Conservation (phyloP, 1,140 invertebrate genomes). For the Apis laboriosa region DNA sequence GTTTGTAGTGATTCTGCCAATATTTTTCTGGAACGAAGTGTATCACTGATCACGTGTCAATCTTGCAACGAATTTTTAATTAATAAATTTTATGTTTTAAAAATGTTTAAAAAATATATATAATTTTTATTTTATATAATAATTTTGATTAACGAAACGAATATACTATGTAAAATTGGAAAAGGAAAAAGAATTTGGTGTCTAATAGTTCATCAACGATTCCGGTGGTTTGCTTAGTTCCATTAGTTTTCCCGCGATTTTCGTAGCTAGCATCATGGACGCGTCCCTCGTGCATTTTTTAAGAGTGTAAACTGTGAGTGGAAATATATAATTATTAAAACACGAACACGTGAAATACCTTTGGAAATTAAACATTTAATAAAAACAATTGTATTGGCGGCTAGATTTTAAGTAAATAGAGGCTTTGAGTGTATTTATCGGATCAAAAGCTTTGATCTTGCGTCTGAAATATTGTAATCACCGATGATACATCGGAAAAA, state of each 20-base stretch:
- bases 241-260: constrained; percentile 30
- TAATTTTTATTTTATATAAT: no score
- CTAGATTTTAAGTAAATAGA: constrained; percentile 5
- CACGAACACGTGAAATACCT: neutral
- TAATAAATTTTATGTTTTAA: no score
- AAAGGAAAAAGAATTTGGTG: neutral
- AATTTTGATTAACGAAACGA: neutral
- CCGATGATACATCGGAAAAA: neutral
- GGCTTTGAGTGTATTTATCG: neutral
- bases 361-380: neutral
- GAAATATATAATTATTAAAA: neutral
- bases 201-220: neutral
- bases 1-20: neutral
- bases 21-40: neutral
- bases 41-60: neutral
- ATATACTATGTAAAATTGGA: neutral
- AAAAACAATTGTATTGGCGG: neutral
- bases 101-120: neutral
- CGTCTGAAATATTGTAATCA: neutral
- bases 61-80: neutral
- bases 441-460: neutral
- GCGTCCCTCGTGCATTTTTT: neutral
- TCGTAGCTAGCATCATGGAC: neutral
- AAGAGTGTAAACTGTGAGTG: neutral
- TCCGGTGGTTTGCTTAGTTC: neutral